Conservation (phyloP, 2,888 invertebrate species). For the Lepas anatifera region DNA sequence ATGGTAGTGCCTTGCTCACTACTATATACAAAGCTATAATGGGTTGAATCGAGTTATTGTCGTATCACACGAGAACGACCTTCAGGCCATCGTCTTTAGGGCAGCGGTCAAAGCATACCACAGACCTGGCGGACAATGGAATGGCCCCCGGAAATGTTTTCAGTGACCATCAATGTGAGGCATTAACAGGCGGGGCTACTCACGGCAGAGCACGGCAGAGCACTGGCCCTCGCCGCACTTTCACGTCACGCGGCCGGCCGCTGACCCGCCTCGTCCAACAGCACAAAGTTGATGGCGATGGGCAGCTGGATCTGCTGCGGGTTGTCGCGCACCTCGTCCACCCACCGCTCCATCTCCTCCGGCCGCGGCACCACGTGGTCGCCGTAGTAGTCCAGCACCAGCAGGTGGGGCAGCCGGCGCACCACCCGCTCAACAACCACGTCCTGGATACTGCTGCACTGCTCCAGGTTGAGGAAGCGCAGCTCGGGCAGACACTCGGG, state of each 20-base stretch:
- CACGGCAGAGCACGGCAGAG: too few species aligned
- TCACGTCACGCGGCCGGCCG: neutral
- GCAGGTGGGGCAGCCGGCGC: constrained; percentile 14
- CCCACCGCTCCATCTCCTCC: neutral
- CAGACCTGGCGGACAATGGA: too few species aligned
- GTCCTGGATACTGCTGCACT: constrained; percentile 20
- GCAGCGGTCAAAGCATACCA: too few species aligned
- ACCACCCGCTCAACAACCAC: constrained; percentile 16
- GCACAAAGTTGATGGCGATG: neutral
- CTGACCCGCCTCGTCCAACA: neutral
- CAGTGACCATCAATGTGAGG: too few species aligned
- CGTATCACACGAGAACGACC: too few species aligned
- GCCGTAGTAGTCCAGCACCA: constrained; percentile 20
- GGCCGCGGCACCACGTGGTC: constrained; percentile 17
- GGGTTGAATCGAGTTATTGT: too few species aligned
- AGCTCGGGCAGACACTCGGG: constrained; percentile 20
- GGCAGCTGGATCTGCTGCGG: neutral
- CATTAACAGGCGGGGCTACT: too few species aligned
- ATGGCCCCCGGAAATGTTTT: too few species aligned
- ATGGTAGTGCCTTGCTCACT: too few species aligned
- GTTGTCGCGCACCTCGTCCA: neutral
- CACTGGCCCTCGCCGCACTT: too few species aligned
- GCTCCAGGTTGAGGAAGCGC: constrained; percentile 23
- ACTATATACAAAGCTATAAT: too few species aligned
- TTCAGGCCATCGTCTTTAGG: too few species aligned